phyloP scores from a whole-genome alignment of 1,140 invertebrate genomes.

The Orchestia grillus region DNA sequence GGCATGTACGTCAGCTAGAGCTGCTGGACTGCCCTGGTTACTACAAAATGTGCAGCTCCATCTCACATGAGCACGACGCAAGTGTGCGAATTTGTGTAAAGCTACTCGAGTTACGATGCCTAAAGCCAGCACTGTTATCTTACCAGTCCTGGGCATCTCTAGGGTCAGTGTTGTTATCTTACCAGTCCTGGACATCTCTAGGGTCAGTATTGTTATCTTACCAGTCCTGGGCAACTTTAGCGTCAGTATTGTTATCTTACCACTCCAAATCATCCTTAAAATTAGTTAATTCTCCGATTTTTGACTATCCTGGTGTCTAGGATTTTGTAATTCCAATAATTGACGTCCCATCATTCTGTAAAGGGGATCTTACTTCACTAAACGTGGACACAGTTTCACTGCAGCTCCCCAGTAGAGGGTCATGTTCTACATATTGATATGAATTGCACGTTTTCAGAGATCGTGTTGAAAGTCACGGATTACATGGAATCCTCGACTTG shows the following conservation, averaged over 20 bases:
- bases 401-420: background rate
- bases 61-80: no score
- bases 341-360: background rate
- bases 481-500: background rate
- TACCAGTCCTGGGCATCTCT: no score
- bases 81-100: no score
- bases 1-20: no score
- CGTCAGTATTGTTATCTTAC: no score
- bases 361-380: background rate
- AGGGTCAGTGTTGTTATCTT: no score
- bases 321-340: background rate
- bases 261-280: background rate
- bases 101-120: no score
- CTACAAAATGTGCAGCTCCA: no score
- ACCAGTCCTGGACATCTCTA: no score
- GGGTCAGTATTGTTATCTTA: background rate
- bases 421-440: background rate
- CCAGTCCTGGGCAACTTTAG: background rate
- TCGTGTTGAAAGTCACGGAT: background rate
- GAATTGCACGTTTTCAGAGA: background rate
- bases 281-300: background rate
- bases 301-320: background rate
- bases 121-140: no score
- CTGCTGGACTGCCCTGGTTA: no score
- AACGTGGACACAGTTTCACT: background rate